Base-by-base conservation (phyloP, 2,797 vertebrate species). In the Lutjanus argentimaculatus region DNA sequence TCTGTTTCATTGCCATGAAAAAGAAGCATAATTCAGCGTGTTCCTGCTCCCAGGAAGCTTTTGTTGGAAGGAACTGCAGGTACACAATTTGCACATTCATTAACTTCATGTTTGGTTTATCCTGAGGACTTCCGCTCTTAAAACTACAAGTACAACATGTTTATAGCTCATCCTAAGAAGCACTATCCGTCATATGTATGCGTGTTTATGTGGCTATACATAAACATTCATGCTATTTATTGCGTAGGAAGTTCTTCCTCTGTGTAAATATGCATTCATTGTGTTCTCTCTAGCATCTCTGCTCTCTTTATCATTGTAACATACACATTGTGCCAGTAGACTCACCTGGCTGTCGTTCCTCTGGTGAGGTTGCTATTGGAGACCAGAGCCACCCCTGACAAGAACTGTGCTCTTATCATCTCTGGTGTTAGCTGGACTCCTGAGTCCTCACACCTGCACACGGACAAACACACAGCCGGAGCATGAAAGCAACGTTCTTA, bases 371-470 rank as follows among this genome's bases (percentile, higher is more conserved):
- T 85, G 79, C 83, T 57, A 64, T 51, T 82, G 79, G 80, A 71
- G 72, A 73, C 56, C 30, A 74, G 70, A 55, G 62, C 30, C 52
- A 84, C 56, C 19, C 77, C 88, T 55, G 66, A 59, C 51, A 92
- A 43, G 77, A 96, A 95, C 74, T 90, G 86, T 4, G 92, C 92
- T 90, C 88, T 87, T 69, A 96, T 87, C 91, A 96, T 96, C 40
- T 94, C 93, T 4, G 94, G 92, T 8, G 93, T 95, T 17, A 96
- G 93, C 10, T 80, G 79, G 48, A 93, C 63, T 19, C 71, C 87
- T 2, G 80, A 36, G 69, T 14, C 36, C 21, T 92, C 88, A 40
- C 58, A 79, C 84, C 95, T 96, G 82, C 49, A 59, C 43, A 59
- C 36, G 51, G 55, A 76, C 55, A 80, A 45, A 71, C 45, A 72